Conservation (phyloP, 2,113 vertebrate species). For the Semnornis frantzii region DNA sequence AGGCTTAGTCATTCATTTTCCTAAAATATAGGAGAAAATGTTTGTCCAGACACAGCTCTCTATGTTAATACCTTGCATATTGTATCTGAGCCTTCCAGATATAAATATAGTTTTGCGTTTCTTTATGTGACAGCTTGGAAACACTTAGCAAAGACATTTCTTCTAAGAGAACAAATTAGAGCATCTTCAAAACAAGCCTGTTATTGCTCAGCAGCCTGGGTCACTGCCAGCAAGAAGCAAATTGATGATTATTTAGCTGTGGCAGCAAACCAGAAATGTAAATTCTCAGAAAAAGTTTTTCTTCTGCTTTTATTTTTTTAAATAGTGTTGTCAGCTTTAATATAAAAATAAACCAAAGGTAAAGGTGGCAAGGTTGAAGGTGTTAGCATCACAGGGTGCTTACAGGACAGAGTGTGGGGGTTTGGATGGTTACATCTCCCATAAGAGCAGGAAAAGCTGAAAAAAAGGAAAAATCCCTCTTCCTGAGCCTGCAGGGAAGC, state of each 20-base stretch:
- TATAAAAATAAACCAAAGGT: not conserved
- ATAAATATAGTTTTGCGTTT: not conserved
- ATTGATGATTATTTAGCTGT: not conserved
- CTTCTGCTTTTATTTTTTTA: not conserved
- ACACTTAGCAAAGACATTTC: not conserved
- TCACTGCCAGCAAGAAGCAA: constrained; percentile 26
- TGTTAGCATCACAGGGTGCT: not conserved
- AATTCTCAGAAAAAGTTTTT: not conserved
- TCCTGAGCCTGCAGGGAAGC: not conserved
- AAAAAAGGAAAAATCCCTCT: not conserved
- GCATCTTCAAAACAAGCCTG: constrained; percentile 34
- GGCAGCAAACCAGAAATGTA: not conserved
- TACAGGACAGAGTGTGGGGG: not conserved
- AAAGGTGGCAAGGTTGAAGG: not conserved
- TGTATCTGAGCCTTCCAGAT: not conserved
- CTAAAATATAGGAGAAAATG: not conserved
- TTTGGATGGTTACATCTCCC: not conserved
- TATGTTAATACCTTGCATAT: not conserved
- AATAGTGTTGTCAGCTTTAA: not conserved
- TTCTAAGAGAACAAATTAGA: constrained; percentile 37
- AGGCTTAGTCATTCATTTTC: not conserved
- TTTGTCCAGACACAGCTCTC: not conserved
- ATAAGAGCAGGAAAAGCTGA: not conserved
- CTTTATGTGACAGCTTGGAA: not conserved
- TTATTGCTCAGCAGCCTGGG: constrained; percentile 12